A percentile compares a stretch with the other conserved stretches of the same genome.
phyloP scores from a whole-genome alignment of 1,140 invertebrate genomes.

The Pseudomyrmex pallidus region DNA sequence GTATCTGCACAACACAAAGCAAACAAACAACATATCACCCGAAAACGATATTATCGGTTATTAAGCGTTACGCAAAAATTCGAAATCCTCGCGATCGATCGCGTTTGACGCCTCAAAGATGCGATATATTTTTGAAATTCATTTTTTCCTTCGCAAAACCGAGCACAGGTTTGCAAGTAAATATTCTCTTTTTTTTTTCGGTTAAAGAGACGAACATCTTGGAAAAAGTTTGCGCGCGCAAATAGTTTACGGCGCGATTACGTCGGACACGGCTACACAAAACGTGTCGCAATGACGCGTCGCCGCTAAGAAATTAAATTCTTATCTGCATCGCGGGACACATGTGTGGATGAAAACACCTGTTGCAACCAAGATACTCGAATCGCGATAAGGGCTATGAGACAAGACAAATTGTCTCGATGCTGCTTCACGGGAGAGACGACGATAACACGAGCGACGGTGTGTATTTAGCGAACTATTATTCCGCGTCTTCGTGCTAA shows the following conservation, averaged over 20 bases:
- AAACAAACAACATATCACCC: not conserved
- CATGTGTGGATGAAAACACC: conserved; percentile 20
- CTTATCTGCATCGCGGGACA: conserved; percentile 43
- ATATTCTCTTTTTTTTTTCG: too few relatives aligned
- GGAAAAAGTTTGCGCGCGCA: too few relatives aligned
- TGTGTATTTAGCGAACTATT: conserved; percentile 20
- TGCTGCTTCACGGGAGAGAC: not conserved
- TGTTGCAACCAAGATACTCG: conserved; percentile 29
- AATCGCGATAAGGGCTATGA: conserved; percentile 30
- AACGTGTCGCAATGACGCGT: not conserved
- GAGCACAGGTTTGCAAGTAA: too few relatives aligned
- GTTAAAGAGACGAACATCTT: too few relatives aligned
- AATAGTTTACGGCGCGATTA: not conserved
- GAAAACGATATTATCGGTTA: not conserved
- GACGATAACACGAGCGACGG: not conserved
- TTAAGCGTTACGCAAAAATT: too few relatives aligned
- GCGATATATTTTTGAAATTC: not conserved
- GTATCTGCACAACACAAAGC: conserved; percentile 85
- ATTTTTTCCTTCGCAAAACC: not conserved
- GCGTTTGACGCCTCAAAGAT: too few relatives aligned
- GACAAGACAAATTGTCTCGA: conserved; percentile 46
- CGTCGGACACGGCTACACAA: not conserved
- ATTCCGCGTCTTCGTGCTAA: conserved; percentile 24
- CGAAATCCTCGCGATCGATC: too few relatives aligned
- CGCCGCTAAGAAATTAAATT: conserved; percentile 44